These are phyloP conservation scores for Trogon melanurus DNA, from an alignment of 2,113 vertebrate species.

Conservation along the genomic window DNA sequence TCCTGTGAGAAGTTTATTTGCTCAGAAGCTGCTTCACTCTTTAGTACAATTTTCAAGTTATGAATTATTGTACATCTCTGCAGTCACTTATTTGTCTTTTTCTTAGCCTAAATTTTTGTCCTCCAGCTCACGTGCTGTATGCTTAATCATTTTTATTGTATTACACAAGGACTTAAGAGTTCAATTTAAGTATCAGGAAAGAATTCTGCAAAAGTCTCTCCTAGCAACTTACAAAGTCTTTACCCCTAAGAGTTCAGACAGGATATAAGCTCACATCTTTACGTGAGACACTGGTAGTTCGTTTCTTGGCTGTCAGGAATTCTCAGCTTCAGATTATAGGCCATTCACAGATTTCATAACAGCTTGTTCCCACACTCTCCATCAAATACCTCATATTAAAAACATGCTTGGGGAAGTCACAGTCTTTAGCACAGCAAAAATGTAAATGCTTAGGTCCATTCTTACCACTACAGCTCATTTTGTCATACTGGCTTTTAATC, in stretches of 20 bases:
- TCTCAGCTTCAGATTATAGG: not conserved
- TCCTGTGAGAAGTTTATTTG: not conserved
- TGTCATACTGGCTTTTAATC: not conserved
- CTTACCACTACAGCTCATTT: not conserved
- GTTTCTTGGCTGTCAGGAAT: not conserved
- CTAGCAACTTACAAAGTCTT: not conserved
- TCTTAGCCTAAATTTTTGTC: not conserved
- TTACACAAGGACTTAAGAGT: not conserved
- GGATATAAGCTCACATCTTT: not conserved
- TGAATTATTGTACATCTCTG: not conserved
- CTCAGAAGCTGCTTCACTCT: constrained; percentile 37
- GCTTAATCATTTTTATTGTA: not conserved
- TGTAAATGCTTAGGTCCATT: not conserved
- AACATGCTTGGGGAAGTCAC: not conserved
- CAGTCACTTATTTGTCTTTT: not conserved
- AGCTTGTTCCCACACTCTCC: not conserved
- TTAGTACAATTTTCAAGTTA: not conserved
- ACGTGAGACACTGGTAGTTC: not conserved
- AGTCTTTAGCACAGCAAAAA: not conserved
- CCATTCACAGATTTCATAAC: not conserved
- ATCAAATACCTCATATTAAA: not conserved
- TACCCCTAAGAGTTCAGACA: not conserved
- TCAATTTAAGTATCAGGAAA: not conserved
- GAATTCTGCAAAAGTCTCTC: not conserved
- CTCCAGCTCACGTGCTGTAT: not conserved